Percentiles rank a stretch among this genome's conserved stretches.
phyloP scores from a whole-genome alignment of 2,888 invertebrate species.

The Papilio protenor region DNA sequence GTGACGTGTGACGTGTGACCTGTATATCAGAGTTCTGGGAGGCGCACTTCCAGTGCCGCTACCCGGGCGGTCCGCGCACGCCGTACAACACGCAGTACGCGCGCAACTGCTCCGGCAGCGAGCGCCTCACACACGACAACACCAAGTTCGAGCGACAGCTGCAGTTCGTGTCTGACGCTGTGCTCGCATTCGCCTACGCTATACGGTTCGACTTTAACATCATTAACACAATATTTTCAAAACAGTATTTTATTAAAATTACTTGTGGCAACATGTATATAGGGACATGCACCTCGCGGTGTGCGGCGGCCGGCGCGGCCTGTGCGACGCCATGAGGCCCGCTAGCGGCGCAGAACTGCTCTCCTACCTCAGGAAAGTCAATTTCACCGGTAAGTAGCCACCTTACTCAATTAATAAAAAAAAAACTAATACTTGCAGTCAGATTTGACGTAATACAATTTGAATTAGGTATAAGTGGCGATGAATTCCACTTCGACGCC shows the following conservation, averaged over 20 bases:
- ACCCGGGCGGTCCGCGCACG: slow-evolving; percentile 91
- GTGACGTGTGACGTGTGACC: not conserved
- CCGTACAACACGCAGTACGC: slow-evolving; percentile 91
- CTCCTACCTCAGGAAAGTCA: slow-evolving; percentile 92
- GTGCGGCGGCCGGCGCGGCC: slow-evolving; percentile 89
- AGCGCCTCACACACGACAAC: slow-evolving; percentile 85
- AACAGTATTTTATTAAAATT: not conserved
- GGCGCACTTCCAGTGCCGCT: slow-evolving; percentile 94
- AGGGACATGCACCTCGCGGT: slow-evolving; percentile 94
- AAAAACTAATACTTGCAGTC: too few species aligned
- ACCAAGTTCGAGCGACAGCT: slow-evolving; percentile 92
- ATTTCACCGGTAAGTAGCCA: slow-evolving; percentile 82
- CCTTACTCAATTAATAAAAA: not conserved
- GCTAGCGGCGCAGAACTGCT: slow-evolving; percentile 94
- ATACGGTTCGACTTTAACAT: slow-evolving; percentile 87
- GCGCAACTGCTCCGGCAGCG: slow-evolving; percentile 89
- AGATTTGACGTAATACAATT: too few species aligned
- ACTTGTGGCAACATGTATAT: slow-evolving; percentile 39
- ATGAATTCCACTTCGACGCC: slow-evolving; percentile 93
- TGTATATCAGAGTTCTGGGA: slow-evolving; percentile 93
- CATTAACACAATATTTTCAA: too few species aligned
- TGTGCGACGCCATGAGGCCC: slow-evolving; percentile 95
- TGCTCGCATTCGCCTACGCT: slow-evolving; percentile 96
- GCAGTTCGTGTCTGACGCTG: slow-evolving; percentile 98
- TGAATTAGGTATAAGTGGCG: slow-evolving; percentile 91